These are phyloP conservation scores for Cyprinodon diabolis DNA, from an alignment of 2,797 vertebrate genomes.

Conservation along the genomic window DNA sequence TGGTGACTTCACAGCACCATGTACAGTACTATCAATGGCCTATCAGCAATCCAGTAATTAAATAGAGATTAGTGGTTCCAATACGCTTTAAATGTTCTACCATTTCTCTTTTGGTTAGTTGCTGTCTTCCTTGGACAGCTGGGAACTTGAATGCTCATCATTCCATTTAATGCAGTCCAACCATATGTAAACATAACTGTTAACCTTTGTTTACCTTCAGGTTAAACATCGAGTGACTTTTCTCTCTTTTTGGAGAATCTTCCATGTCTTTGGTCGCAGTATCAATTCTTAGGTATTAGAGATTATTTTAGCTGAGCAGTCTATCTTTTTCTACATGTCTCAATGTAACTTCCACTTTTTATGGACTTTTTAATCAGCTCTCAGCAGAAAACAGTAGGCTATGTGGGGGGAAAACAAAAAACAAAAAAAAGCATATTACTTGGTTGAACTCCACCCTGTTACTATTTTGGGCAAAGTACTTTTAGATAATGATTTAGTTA, in stretches of 20 bases:
- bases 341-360: neutral
- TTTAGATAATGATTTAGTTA: neutral
- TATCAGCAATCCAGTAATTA: too few species aligned
- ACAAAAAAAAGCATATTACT: neutral
- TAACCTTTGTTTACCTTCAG: neutral
- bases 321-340: neutral
- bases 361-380: neutral
- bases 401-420: neutral
- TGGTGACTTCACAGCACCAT: too few species aligned
- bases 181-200: neutral
- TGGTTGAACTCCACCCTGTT: neutral
- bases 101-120: neutral
- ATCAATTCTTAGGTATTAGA: neutral
- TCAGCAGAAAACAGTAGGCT: neutral
- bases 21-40: too few species aligned
- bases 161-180: neutral
- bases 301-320: neutral
- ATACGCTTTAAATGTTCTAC: neutral
- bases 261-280: too few species aligned
- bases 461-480: neutral
- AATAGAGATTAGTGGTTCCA: too few species aligned
- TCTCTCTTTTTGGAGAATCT: neutral
- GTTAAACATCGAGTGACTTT: neutral
- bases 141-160: neutral
- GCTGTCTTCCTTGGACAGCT: neutral